phyloP scores from a whole-genome alignment of 1,140 invertebrate genomes.

The Acyrthosiphon pisum region DNA sequence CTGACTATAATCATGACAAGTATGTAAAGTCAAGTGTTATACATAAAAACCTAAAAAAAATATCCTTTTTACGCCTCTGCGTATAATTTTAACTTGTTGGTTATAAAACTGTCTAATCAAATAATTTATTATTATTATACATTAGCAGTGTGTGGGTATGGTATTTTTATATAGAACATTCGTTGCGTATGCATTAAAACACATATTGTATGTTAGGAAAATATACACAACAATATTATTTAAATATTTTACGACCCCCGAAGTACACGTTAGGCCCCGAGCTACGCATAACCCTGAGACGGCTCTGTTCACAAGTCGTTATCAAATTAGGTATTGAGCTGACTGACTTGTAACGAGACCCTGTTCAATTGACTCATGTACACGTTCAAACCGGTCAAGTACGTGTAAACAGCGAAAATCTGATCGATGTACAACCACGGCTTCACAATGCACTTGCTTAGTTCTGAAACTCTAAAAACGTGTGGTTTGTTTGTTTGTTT shows the following conservation, averaged over 20 bases:
- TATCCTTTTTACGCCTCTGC: too few species aligned
- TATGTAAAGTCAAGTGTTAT: too few species aligned
- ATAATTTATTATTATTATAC: too few species aligned
- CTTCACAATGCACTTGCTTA: slow-evolving; percentile 59
- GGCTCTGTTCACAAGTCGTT: background rate
- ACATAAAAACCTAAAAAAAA: too few species aligned
- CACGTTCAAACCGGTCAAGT: slow-evolving; percentile 51
- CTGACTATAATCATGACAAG: too few species aligned
- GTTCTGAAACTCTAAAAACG: slow-evolving; percentile 34
- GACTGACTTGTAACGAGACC: background rate
- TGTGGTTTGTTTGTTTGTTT: background rate
- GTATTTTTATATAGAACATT: too few species aligned
- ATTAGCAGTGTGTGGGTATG: too few species aligned
- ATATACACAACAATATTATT: background rate
- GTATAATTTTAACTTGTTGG: too few species aligned
- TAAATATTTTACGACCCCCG: background rate
- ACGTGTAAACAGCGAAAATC: slow-evolving; percentile 58
- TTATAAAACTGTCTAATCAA: too few species aligned
- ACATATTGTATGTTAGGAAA: too few species aligned
- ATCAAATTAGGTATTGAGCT: background rate
- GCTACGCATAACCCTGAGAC: too few species aligned
- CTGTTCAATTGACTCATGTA: background rate
- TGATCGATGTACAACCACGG: slow-evolving; percentile 59
- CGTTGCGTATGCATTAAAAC: too few species aligned
- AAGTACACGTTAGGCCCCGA: background rate